phyloP scores from a whole-genome alignment of 2,113 vertebrate genomes.

The Bos javanicus region DNA sequence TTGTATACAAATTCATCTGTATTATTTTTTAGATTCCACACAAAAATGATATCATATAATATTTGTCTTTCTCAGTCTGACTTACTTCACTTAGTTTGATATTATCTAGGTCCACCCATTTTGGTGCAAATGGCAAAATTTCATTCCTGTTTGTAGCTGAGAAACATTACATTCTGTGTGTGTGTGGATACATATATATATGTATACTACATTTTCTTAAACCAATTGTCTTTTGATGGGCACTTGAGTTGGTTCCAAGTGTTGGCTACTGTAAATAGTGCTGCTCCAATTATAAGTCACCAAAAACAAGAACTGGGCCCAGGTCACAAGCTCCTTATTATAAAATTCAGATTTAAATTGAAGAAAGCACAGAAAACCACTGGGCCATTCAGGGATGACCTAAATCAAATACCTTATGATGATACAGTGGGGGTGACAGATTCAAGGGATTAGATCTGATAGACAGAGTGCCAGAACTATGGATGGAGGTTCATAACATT shows the following conservation, averaged over 20 bases:
- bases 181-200: background rate
- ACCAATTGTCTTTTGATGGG: background rate
- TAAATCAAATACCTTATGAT: background rate
- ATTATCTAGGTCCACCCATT: background rate
- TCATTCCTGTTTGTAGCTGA: background rate
- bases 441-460: background rate
- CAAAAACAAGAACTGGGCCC: background rate
- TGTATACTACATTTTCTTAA: background rate
- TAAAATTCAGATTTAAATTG: background rate
- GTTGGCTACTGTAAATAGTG: background rate
- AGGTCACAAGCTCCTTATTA: background rate
- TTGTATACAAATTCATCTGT: background rate
- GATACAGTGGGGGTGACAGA: background rate
- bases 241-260: background rate
- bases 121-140: background rate
- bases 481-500: background rate
- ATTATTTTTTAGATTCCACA: background rate
- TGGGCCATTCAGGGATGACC: background rate
- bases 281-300: background rate
- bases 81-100: background rate
- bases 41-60: background rate
- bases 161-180: background rate
- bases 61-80: background rate
- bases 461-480: background rate
- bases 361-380: background rate